Percentiles rank a stretch among this genome's conserved stretches.
Conservation (phyloP, 2,113 vertebrate species). For the Cyprinodon tularosa region DNA sequence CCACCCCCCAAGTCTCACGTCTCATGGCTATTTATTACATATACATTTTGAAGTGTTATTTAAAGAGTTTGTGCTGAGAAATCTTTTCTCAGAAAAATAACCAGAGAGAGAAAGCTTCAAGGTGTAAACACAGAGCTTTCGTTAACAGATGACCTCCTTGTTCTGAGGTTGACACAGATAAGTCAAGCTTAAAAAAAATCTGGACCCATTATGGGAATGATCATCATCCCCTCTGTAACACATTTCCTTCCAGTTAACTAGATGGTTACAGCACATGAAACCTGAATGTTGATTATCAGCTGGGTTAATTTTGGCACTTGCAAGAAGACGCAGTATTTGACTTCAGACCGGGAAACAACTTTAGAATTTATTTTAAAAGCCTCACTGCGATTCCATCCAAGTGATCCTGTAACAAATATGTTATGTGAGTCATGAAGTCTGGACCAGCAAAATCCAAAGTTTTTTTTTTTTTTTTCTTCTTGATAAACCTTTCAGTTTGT, state of each 20-base stretch:
- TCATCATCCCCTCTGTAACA: constrained; percentile 32
- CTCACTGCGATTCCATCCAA: neutral
- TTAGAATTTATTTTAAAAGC: constrained; percentile 32
- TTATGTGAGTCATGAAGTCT: constrained; percentile 18
- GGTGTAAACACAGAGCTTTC: no score
- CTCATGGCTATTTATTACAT: no score
- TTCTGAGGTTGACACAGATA: constrained; percentile 19
- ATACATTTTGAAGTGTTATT: no score
- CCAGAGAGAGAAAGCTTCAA: no score
- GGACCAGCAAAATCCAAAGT: constrained; percentile 23
- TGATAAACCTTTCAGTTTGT: constrained; percentile 24
- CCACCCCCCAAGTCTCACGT: no score
- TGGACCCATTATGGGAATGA: constrained; percentile 16
- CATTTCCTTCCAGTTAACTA: constrained; percentile 24
- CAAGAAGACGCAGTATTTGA: constrained; percentile 36
- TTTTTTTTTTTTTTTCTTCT: constrained; percentile 33
- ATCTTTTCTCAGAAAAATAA: no score
- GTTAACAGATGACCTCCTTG: neutral
- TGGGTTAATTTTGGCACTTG: constrained; percentile 36
- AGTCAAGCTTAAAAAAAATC: constrained; percentile 23
- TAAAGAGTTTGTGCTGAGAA: no score
- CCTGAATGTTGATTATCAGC: constrained; percentile 50
- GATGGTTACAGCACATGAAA: constrained; percentile 34
- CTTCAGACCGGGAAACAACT: constrained; percentile 32
- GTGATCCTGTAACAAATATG: neutral